Evolutionary conservation across 2,888 invertebrate species (phyloP), one percentile per base, ranked within the genome.

Genomic region (Gortyna flavago): DNA sequence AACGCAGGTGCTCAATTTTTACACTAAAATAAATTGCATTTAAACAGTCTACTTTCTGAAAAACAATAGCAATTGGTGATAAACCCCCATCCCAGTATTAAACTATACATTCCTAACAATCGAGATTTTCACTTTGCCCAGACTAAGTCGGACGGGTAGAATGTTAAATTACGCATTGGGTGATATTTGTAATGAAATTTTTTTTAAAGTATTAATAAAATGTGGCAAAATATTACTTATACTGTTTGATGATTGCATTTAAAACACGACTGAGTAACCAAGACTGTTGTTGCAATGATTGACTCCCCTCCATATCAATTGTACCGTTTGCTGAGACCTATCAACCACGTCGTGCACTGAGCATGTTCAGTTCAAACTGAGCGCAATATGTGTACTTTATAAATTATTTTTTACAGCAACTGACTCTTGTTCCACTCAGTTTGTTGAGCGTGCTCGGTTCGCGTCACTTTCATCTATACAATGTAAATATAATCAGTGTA

Each of bases 71-170:
- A 81, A 87, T 84, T 76, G 88, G 82, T 79, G 81, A 78, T 79
- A 79, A 86, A 89, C 90, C 87, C 90, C 90, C 89, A 90, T 89
- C 91, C 93, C 95, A 95, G 95, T 95, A 95, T 95, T 96, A 95
- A 93, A 94, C 93, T 91, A 94, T 93, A 96, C 96, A 96, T 96
- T 96, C 96, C 96, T 96, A 85, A 91, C 94, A 93, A 95, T 94
- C 92, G 95, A 95, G 94, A 85, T 88, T 93, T 94, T 93, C 88
- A 89, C 87, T 93, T 92, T 93, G 90, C 92, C 91, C 85, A 72
- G 93, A 93, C 93, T 83, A 90, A 91, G 94, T 94, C 92, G 90
- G 88, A 88, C 83, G 83, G 85, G 91, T 91, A 87, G 90, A 90
- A 91, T 92, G 90, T 90, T 91, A 92, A 94, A 93, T 92, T 93